phyloP scores from a whole-genome alignment of 2,888 invertebrate species.

The Aporophyla nigra region DNA sequence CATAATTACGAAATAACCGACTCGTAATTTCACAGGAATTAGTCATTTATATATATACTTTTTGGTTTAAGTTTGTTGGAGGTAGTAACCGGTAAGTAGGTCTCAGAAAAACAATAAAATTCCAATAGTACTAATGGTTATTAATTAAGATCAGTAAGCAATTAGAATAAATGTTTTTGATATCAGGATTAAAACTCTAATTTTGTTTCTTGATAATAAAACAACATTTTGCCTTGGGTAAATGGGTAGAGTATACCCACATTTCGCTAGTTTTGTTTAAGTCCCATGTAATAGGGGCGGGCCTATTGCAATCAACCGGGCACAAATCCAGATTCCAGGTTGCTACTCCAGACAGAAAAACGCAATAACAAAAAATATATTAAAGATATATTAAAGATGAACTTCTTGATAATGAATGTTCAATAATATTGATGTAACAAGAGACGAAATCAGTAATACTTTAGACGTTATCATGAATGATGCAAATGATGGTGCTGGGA shows the following conservation, averaged over 20 bases:
- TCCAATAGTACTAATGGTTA: neutral
- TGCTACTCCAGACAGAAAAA: too few species aligned
- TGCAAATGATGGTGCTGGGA: neutral
- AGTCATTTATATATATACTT: neutral
- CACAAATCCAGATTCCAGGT: too few species aligned
- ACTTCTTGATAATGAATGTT: too few species aligned
- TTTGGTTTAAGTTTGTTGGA: neutral
- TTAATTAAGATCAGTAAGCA: slow-evolving; percentile 3
- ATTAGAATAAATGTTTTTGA: neutral
- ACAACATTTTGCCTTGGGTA: too few species aligned
- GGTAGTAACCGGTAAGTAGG: neutral
- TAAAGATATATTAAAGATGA: too few species aligned
- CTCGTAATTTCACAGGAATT: slow-evolving; percentile 38
- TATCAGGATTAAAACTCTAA: neutral
- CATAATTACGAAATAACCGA: slow-evolving; percentile 36
- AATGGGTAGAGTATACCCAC: too few species aligned
- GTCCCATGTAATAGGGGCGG: too few species aligned
- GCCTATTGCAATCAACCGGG: too few species aligned
- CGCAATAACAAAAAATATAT: too few species aligned
- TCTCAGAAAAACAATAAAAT: slow-evolving; percentile 1
- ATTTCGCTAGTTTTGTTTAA: too few species aligned
- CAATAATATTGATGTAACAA: neutral
- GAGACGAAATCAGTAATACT: neutral
- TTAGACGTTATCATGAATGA: neutral
- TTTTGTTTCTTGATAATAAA: neutral